These are phyloP conservation scores for Sterrhoptilus dennistouni DNA, from an alignment of 2,113 vertebrate species.

Conservation along the genomic window DNA sequence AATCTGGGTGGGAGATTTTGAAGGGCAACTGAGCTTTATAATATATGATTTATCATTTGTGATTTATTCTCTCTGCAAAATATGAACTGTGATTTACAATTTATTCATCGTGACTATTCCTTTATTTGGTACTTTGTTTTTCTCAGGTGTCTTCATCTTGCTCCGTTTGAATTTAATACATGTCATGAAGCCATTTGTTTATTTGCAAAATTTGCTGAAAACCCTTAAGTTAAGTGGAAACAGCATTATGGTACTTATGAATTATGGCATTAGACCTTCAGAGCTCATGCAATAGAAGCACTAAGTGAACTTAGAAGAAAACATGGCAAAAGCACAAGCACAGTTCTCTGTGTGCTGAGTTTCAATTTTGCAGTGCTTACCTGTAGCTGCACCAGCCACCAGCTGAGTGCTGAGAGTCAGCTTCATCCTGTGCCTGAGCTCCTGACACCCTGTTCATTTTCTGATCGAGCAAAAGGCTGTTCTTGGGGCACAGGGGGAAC, in stretches of 20 bases:
- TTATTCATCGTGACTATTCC: neutral
- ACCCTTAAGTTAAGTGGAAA: neutral
- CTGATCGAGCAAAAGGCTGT: neutral
- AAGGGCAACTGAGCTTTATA: neutral
- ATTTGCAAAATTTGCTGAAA: neutral
- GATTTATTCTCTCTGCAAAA: neutral
- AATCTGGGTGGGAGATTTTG: neutral
- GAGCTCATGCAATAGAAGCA: neutral
- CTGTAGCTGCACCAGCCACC: neutral
- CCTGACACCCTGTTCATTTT: neutral
- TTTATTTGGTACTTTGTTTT: neutral
- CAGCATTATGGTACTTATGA: neutral
- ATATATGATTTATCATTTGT: neutral
- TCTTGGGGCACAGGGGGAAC: neutral
- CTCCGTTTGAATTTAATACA: neutral
- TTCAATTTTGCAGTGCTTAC: neutral
- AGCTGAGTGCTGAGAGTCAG: accelerated
- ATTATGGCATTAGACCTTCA: neutral
- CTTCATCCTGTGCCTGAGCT: neutral
- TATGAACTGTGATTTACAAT: neutral
- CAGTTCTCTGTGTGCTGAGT: neutral
- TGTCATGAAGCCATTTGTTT: neutral
- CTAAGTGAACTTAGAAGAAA: neutral
- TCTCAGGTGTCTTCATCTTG: neutral
- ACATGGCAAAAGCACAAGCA: neutral